phyloP scores from a whole-genome alignment of 1,140 invertebrate genomes.

The Hormaphis cornu region DNA sequence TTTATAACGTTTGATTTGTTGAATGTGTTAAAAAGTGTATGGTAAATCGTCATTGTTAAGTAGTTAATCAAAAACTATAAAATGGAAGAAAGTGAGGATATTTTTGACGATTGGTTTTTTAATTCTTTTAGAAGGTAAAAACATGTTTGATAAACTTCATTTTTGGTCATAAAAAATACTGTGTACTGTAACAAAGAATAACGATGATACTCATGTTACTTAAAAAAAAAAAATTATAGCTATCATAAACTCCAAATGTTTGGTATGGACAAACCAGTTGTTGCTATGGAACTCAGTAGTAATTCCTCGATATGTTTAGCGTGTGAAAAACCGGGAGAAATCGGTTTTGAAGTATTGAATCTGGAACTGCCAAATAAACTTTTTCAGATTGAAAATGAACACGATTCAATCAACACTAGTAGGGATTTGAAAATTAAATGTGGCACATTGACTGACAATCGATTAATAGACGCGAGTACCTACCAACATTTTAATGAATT shows the following conservation, averaged over 20 bases:
- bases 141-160: background rate
- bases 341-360: constrained; percentile 16
- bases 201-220: background rate
- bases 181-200: background rate
- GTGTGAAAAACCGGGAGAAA: background rate
- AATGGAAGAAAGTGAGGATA: background rate
- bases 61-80: background rate
- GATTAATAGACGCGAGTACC: constrained; percentile 9
- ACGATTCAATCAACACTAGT: constrained; percentile 3
- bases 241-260: constrained; percentile 26
- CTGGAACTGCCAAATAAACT: constrained; percentile 11
- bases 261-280: background rate
- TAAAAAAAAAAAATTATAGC: background rate
- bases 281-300: constrained; percentile 6
- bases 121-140: constrained; percentile 10
- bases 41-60: too few relatives aligned
- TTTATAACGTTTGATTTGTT: too few relatives aligned
- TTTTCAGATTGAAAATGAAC: constrained; percentile 11
- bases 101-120: constrained; percentile 11
- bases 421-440: constrained; percentile 26
- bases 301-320: background rate
- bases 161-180: background rate
- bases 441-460: constrained; percentile 13
- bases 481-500: background rate
- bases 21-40: too few relatives aligned